Evolutionary conservation across 2,888 invertebrate genomes (phyloP).

Genomic region (Tetranychus piercei): DNA sequence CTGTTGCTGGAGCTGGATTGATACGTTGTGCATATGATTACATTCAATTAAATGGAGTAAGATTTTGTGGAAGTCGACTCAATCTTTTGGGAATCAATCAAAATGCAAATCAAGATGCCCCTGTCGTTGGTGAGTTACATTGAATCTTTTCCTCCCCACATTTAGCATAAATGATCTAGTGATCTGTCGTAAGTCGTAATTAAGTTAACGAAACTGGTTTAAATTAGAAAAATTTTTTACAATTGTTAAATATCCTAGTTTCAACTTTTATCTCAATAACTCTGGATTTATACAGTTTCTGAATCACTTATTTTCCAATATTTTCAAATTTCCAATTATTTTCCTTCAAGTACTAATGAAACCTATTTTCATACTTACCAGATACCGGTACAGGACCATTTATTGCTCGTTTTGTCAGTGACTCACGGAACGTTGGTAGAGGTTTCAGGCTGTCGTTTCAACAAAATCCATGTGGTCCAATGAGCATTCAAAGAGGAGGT

Average conservation of each 20-base stretch:
- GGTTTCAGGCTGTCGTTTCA: slow-evolving; percentile 25
- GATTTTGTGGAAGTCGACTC: slow-evolving; percentile 26
- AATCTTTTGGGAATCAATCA: slow-evolving; percentile 18
- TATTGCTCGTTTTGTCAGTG: slow-evolving; percentile 23
- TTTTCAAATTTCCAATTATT: no score
- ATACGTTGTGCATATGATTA: slow-evolving; percentile 23
- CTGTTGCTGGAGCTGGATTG: not conserved
- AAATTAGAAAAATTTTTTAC: no score
- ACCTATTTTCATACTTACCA: not conserved
- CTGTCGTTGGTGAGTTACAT: slow-evolving; percentile 21
- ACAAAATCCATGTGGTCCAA: slow-evolving; percentile 25
- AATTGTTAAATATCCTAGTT: not conserved
- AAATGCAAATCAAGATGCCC: slow-evolving; percentile 18
- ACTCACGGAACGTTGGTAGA: slow-evolving; percentile 20
- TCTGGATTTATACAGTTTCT: not conserved
- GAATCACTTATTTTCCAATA: no score
- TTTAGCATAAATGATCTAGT: not conserved
- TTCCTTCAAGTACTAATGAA: not conserved
- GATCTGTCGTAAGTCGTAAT: no score
- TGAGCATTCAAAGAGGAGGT: not conserved
- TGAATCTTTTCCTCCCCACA: not conserved
- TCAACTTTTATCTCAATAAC: not conserved
- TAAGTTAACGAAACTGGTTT: no score
- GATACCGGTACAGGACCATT: slow-evolving; percentile 25
- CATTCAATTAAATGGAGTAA: slow-evolving; percentile 22